Evolutionary conservation across 2,797 vertebrate species (phyloP), one percentile per base, ranked within the genome.

Genomic region (Cottoperca gobio): DNA sequence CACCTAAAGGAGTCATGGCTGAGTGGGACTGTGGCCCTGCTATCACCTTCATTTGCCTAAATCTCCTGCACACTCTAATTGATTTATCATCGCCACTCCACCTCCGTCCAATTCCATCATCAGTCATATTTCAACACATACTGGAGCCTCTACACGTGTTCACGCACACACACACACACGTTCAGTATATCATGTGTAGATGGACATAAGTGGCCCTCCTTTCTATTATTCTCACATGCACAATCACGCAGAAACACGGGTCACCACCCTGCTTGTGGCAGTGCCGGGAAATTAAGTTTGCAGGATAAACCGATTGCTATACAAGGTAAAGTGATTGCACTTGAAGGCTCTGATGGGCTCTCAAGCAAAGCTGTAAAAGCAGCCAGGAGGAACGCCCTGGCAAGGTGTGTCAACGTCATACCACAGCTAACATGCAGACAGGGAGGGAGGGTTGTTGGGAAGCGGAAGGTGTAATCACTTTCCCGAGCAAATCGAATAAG

Each of bases 51-150:
- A 90, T 90, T 86, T 87, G 81, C 52, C 72, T 81, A 75, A 89
- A 85, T 89, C 81, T 79, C 60, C 63, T 43, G 57, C 28, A 10
- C 86, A 85, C 76, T 84, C 60, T 88, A 91, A 93, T 92, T 90
- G 90, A 93, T 91, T 92, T 85, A 91, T 89, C 78, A 91, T 87
- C 48, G 57, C 70, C 75, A 73, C 69, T 83, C 77, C 65, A 84
- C 84, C 75, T 74, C 78, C 35, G 17, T 86, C 80, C 69, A 82
- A 16, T 76, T 73, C 76, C 74, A 79, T 86, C 85, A 81, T 86
- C 85, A 81, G 46, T 71, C 73, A 74, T 81, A 67, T 76, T 54
- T 69, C 69, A 58, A 80, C 64, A 59, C 55, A 57, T 78, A 39
- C 33, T 16, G 16, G 43, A 67, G 49, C 45, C 16, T 3, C 1